phyloP scores from a whole-genome alignment of 2,113 vertebrate species.

The Thunnus maccoyii region DNA sequence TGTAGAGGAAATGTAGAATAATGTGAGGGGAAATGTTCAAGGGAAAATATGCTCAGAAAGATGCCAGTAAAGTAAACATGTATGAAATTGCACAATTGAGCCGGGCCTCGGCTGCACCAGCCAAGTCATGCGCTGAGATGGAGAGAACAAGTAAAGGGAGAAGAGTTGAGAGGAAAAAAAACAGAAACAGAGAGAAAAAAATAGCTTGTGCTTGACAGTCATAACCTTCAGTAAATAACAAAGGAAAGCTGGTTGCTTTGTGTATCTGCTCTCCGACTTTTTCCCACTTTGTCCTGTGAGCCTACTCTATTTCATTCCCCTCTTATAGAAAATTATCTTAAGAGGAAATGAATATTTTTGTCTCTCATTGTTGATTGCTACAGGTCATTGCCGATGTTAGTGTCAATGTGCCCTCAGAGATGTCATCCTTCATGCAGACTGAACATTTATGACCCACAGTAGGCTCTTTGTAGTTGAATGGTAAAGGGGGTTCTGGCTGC shows the following conservation, averaged over 20 bases:
- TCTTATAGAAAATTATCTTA: slow-evolving; percentile 21
- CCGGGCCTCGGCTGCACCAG: slow-evolving; percentile 60
- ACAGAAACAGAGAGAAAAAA: slow-evolving; percentile 55
- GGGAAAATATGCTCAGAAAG: slow-evolving; percentile 75
- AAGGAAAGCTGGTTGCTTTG: slow-evolving; percentile 43
- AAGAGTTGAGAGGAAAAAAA: slow-evolving; percentile 47
- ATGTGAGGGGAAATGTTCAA: slow-evolving; percentile 76
- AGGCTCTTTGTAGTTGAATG: slow-evolving; percentile 64
- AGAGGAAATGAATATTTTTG: slow-evolving; percentile 28
- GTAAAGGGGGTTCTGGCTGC: slow-evolving; percentile 44
- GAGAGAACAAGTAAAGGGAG: slow-evolving; percentile 67
- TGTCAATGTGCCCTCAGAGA: slow-evolving; percentile 54
- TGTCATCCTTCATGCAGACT: slow-evolving; percentile 58
- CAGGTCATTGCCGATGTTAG: slow-evolving; percentile 55
- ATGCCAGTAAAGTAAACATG: slow-evolving; percentile 83
- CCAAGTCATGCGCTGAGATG: slow-evolving; percentile 76
- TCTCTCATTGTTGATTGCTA: slow-evolving; percentile 34
- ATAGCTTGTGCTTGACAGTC: slow-evolving; percentile 39
- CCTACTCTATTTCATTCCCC: slow-evolving; percentile 21
- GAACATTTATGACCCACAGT: slow-evolving; percentile 69
- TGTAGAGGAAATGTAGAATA: slow-evolving; percentile 77
- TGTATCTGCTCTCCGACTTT: slow-evolving; percentile 23
- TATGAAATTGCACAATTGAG: slow-evolving; percentile 83
- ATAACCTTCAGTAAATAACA: slow-evolving; percentile 61
- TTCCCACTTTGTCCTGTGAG: background rate